Percentiles rank a stretch among this genome's conserved stretches.
Conservation (phyloP, 2,797 vertebrate genomes). For the Rhinoraja longicauda region DNA sequence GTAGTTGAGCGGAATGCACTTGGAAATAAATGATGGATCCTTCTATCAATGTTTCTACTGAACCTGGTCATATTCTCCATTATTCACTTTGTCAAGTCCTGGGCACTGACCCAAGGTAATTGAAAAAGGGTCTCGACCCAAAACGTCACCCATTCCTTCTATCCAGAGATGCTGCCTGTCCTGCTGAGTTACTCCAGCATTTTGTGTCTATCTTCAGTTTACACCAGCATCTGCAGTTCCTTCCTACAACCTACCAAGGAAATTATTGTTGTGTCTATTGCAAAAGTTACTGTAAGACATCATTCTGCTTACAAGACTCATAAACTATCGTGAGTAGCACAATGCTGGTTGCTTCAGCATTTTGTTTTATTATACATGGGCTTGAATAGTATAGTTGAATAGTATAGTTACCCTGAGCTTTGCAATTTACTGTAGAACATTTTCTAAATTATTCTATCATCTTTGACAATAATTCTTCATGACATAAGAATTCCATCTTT, state of each 20-base stretch:
- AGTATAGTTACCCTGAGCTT: not conserved
- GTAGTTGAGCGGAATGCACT: not conserved
- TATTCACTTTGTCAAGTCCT: not conserved
- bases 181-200: too few relatives aligned
- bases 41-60: not conserved
- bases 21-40: not conserved
- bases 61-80: not conserved
- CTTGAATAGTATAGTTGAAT: not conserved
- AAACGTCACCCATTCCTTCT: too few relatives aligned
- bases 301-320: not conserved
- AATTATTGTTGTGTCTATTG: not conserved
- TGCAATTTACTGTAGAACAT: not conserved
- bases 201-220: too few relatives aligned
- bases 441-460: constrained; percentile 4
- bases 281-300: not conserved
- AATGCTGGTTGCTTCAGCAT: not conserved
- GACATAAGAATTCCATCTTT: not conserved
- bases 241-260: too few relatives aligned
- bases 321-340: too few relatives aligned
- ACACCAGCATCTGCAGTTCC: too few relatives aligned
- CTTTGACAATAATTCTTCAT: not conserved
- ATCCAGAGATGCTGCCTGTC: too few relatives aligned
- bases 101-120: not conserved
- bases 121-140: too few relatives aligned
- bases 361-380: not conserved